These are phyloP conservation scores for Odocoileus hemionus DNA, from an alignment of 2,113 vertebrate genomes.

Conservation along the genomic window DNA sequence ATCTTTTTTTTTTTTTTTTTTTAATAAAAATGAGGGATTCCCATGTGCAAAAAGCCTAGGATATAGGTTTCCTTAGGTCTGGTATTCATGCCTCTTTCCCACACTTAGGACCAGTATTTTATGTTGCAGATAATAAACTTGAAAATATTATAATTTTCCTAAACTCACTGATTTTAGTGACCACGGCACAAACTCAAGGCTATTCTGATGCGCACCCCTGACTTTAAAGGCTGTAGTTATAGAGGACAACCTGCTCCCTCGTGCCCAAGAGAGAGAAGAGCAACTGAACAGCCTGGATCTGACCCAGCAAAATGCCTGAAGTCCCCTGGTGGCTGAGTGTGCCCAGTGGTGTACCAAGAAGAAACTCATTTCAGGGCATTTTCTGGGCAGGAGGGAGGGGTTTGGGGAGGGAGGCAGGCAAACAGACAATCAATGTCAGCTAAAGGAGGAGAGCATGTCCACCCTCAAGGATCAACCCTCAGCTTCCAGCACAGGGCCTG, in stretches of 20 bases:
- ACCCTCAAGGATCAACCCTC: not conserved
- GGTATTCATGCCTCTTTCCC: not conserved
- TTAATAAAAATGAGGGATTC: not conserved
- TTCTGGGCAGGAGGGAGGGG: not conserved
- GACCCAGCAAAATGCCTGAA: constrained; percentile 2
- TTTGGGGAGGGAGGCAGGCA: not conserved
- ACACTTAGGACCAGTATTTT: not conserved
- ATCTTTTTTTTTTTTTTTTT: not conserved
- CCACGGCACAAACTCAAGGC: not conserved
- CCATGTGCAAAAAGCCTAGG: not conserved
- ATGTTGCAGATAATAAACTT: not conserved
- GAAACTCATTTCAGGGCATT: not conserved
- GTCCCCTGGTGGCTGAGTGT: not conserved
- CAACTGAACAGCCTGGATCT: not conserved
- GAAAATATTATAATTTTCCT: constrained; percentile 4
- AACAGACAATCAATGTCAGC: not conserved
- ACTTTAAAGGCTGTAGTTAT: not conserved
- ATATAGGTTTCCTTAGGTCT: not conserved
- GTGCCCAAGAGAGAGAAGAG: not conserved
- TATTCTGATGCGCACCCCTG: not conserved
- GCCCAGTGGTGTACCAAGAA: not conserved
- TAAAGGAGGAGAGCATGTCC: not conserved
- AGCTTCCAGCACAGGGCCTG: not conserved
- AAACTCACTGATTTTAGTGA: not conserved
- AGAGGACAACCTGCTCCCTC: constrained; percentile 20